Conservation (phyloP, 1,140 invertebrate genomes). For the Drosophila santomea region DNA sequence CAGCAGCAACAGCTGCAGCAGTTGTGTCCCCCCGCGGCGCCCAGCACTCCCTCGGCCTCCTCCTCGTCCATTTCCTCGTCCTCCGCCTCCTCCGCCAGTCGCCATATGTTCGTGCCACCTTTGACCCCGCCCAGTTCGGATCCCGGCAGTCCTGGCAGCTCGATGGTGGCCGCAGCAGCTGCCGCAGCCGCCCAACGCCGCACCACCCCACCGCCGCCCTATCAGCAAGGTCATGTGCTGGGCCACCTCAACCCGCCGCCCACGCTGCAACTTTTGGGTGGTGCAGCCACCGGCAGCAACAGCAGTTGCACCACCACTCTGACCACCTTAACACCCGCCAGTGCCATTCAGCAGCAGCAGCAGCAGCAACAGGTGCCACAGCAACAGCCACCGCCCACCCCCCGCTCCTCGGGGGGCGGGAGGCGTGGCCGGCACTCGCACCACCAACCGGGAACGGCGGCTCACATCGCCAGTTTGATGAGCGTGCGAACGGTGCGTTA, state of each 20-base stretch:
- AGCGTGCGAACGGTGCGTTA: conserved; percentile 86
- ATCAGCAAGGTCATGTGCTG: conserved; percentile 78
- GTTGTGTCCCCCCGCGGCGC: conserved; percentile 76
- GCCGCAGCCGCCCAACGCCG: conserved; percentile 83
- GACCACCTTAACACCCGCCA: conserved; percentile 67
- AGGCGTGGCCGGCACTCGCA: conserved; percentile 66
- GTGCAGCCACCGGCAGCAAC: conserved; percentile 20
- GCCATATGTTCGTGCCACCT: conserved; percentile 91
- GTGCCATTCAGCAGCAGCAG: conserved; percentile 39
- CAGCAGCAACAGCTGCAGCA: conserved; percentile 70
- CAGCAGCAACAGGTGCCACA: conserved; percentile 35
- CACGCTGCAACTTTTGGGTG: conserved; percentile 51
- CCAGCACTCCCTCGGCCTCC: conserved; percentile 70
- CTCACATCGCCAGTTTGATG: conserved; percentile 76
- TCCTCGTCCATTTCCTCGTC: conserved; percentile 70
- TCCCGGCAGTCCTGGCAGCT: conserved; percentile 90
- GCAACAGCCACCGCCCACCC: conserved; percentile 69
- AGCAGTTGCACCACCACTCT: conserved; percentile 51
- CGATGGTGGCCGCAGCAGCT: conserved; percentile 84
- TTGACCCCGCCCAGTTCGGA: conserved; percentile 93
- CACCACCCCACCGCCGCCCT: conserved; percentile 85
- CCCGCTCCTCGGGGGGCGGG: conserved; percentile 52
- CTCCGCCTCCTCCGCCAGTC: conserved; percentile 59
- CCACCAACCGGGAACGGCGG: conserved; percentile 72
- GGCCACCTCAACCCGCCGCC: conserved; percentile 56